Evolutionary conservation across 1,140 invertebrate species (phyloP).

Genomic region (Tenebrio molitor): DNA sequence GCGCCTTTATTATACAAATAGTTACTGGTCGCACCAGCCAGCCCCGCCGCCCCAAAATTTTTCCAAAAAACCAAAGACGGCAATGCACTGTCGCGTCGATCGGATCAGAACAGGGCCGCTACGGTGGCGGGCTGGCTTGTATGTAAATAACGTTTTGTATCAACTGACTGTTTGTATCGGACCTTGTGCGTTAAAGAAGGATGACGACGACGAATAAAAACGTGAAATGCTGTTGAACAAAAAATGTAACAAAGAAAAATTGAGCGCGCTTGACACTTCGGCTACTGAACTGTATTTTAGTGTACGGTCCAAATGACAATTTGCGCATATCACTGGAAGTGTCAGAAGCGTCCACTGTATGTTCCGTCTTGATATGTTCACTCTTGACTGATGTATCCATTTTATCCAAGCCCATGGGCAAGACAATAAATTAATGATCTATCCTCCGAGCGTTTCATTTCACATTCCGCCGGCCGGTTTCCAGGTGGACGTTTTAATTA

Average conservation of each 20-base stretch:
- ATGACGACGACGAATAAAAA: not conserved
- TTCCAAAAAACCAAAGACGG: too few relatives aligned
- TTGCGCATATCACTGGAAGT: slow-evolving; percentile 61
- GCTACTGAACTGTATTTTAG: slow-evolving; percentile 54
- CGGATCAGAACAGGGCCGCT: not conserved
- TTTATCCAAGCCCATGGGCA: slow-evolving; percentile 63
- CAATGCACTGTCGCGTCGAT: slow-evolving; percentile 27
- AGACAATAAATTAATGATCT: slow-evolving; percentile 65
- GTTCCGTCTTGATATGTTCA: slow-evolving; percentile 64
- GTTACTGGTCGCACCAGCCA: slow-evolving; percentile 25
- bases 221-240: not conserved
- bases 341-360: slow-evolving; percentile 62
- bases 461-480: slow-evolving; percentile 2
- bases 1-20: slow-evolving; percentile 30
- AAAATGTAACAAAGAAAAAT: slow-evolving; percentile 21
- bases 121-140: slow-evolving; percentile 9
- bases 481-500: not conserved
- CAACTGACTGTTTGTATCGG: slow-evolving; percentile 1
- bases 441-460: slow-evolving; percentile 52
- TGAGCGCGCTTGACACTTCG: slow-evolving; percentile 34
- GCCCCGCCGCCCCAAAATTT: slow-evolving; percentile 2
- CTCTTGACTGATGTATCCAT: slow-evolving; percentile 65
- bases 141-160: slow-evolving; percentile 30
- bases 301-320: slow-evolving; percentile 48
- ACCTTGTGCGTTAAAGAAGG: slow-evolving; percentile 12